Evolutionary conservation across 2,888 invertebrate genomes (phyloP).

Genomic region (Lycocerus yunnanus): DNA sequence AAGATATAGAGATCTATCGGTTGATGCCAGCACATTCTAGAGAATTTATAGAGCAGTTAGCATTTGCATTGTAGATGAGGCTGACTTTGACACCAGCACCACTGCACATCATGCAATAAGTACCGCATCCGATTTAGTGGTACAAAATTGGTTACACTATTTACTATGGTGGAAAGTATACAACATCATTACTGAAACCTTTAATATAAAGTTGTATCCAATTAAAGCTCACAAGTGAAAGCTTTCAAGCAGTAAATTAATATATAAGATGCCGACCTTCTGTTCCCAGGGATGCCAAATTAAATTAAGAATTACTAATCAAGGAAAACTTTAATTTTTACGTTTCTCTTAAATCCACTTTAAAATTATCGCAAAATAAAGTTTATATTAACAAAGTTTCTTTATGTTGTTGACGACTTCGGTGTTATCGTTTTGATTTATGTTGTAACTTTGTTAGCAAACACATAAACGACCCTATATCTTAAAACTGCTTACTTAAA

Average conservation of each 20-base stretch:
- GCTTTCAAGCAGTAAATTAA: conserved; percentile 17
- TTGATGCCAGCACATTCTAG: conserved; percentile 25
- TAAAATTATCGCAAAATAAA: background rate
- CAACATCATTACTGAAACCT: background rate
- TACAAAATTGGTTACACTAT: conserved; percentile 1
- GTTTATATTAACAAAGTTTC: background rate
- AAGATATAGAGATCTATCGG: conserved; percentile 28
- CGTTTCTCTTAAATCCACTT: background rate
- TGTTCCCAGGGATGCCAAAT: background rate
- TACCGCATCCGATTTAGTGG: conserved; percentile 8
- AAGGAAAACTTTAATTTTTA: background rate
- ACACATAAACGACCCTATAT: background rate
- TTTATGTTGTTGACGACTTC: background rate
- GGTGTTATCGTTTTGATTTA: background rate
- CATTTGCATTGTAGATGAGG: conserved; percentile 36
- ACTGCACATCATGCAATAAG: conserved; percentile 12
- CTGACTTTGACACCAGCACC: conserved; percentile 25
- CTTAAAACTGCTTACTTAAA: background rate
- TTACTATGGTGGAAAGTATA: background rate
- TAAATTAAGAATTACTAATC: background rate
- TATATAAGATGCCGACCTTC: conserved; percentile 10
- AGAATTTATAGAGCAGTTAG: conserved; percentile 34
- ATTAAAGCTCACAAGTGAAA: conserved; percentile 12
- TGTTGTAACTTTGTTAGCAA: background rate
- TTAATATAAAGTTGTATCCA: conserved; percentile 3